phyloP scores from a whole-genome alignment of 2,797 vertebrate genomes.

The Hozukius guyotensis region DNA sequence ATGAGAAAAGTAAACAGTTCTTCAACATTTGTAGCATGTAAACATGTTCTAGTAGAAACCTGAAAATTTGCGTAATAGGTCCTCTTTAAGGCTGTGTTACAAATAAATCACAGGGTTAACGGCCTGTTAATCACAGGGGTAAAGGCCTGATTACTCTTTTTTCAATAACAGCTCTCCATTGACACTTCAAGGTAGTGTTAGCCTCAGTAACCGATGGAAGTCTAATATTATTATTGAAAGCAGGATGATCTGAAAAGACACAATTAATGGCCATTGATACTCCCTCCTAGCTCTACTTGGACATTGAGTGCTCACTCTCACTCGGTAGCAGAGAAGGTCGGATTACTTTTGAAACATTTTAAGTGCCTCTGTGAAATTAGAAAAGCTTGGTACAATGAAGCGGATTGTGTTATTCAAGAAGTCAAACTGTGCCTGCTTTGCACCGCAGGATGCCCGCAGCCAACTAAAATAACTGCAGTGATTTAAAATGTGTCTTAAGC shows the following conservation, averaged over 20 bases:
- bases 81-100: not conserved
- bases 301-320: not conserved
- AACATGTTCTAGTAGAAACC: not conserved
- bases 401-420: not conserved
- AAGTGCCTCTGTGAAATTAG: slow-evolving; percentile 7
- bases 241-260: slow-evolving; percentile 7
- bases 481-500: slow-evolving; percentile 46
- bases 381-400: not conserved
- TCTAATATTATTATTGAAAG: slow-evolving; percentile 11
- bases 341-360: not conserved
- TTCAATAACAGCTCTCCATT: not conserved
- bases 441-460: slow-evolving; percentile 8
- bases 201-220: not conserved
- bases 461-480: slow-evolving; percentile 25
- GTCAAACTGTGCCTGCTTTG: slow-evolving; percentile 10
- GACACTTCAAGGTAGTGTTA: not conserved
- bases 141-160: not conserved
- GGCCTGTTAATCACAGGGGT: not conserved
- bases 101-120: slow-evolving; percentile 2
- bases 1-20: not conserved
- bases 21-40: not conserved
- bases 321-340: not conserved
- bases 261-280: not conserved
- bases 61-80: not conserved
- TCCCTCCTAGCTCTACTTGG: not conserved